Base-by-base conservation (phyloP, 2,888 invertebrate genomes). In the Myopa tessellatipennis region DNA sequence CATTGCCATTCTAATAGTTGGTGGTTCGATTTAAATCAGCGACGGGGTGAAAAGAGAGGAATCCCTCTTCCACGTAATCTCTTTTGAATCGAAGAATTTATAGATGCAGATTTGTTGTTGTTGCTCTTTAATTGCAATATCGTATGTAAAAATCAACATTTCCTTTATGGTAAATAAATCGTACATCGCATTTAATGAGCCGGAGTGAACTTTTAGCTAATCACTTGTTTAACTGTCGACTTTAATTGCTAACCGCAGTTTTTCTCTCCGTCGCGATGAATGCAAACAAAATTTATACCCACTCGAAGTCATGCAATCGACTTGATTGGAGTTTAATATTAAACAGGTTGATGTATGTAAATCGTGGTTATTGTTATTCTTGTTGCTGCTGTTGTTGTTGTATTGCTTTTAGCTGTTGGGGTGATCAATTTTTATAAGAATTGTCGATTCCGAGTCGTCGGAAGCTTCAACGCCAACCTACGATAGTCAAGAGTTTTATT, bases 81-180 rank as follows among this genome's bases (percentile, higher is more conserved):
- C 45, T 45, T 45, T 45, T 6, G 10, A 45, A 45, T 45, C 45
- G 45, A 45, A 45, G 45, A 45, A 45, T 45, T 45, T 45, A 45
- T 45, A 3, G 45, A 45, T 45, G 1, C 1, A 10, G 45, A 45
- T 45, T 45, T 45, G 10, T 10, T 45, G 45, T 3, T 10, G 45
- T 45, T 45, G 45, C 10, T 45, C 45, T 45, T 45, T 45, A 6
- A 10, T 45, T 45, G 45, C 45, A 45, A 26, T 26, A 26, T 26
- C 10, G 7, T 45, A 10, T 45, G 7, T 45, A 45, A 45, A 45
- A 45, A 45, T 45, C 45, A 45, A 45, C 45, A 76, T 71, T 71
- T 76, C 71, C 71, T 76, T 76, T 71, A 60, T 60, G 18, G 40
- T 14, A 12, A 14, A 14, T 34, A 65, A 65, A 65, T 65, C 36